A percentile compares a stretch with the other conserved stretches of the same genome.
Evolutionary conservation across 2,797 vertebrate species (phyloP).

Genomic region (Craterocephalus amniculus): DNA sequence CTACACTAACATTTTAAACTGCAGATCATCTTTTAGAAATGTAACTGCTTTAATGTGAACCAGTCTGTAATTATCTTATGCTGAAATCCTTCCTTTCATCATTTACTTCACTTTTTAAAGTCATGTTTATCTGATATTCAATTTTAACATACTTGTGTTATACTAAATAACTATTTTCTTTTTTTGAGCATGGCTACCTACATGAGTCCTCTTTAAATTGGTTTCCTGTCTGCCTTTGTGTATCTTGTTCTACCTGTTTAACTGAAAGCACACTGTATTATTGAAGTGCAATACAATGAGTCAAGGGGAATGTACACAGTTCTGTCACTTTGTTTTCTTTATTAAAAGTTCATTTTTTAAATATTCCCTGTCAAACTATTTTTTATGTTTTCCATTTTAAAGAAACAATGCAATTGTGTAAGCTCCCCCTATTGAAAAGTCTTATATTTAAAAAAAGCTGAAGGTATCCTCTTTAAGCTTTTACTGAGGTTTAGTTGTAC

Average conservation of each 20-base stretch:
- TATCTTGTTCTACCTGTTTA: constrained; percentile 55
- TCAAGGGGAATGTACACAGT: constrained; percentile 69
- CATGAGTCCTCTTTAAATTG: constrained; percentile 25
- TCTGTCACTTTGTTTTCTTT: constrained; percentile 62
- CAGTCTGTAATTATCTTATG: not conserved
- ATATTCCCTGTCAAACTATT: not conserved
- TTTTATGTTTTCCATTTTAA: constrained; percentile 11
- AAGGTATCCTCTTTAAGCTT: not conserved
- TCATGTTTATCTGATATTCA: constrained; percentile 11
- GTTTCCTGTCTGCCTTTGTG: constrained; percentile 61
- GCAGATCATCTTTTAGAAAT: not conserved
- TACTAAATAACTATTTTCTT: constrained; percentile 4
- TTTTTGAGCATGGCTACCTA: constrained; percentile 6
- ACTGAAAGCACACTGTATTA: constrained; percentile 66
- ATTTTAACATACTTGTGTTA: constrained; percentile 22
- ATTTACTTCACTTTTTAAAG: constrained; percentile 52
- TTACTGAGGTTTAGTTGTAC: not conserved
- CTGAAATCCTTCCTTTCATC: constrained; percentile 8
- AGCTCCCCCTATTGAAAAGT: not conserved
- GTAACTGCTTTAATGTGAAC: not conserved
- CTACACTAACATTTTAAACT: not conserved
- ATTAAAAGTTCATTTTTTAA: constrained; percentile 73
- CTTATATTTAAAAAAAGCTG: not conserved
- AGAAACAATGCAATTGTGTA: not conserved
- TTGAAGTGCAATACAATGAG: constrained; percentile 72